phyloP scores from a whole-genome alignment of 2,888 invertebrate genomes.

The Athalia circularis region DNA sequence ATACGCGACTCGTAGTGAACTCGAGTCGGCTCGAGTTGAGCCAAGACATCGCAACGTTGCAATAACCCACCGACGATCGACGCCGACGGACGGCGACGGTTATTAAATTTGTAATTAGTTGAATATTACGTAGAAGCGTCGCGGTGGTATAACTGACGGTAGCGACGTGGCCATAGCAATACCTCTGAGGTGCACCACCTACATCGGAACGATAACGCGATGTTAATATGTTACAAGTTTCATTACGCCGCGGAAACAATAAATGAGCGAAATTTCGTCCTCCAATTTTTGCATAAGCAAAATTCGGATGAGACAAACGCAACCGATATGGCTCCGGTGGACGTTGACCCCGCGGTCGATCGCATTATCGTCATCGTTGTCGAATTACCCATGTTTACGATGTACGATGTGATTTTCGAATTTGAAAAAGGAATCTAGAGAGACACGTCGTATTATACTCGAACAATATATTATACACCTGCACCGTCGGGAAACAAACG shows the following conservation, averaged over 20 bases:
- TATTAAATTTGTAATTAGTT: slow-evolving; percentile 72
- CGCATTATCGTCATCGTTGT: too few relatives aligned
- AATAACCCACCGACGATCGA: slow-evolving; percentile 64
- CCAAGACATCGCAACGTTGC: slow-evolving; percentile 60
- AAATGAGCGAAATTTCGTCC: neutral
- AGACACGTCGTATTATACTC: too few relatives aligned
- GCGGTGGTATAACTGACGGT: slow-evolving; percentile 21
- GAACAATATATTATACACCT: too few relatives aligned
- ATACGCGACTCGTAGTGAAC: neutral
- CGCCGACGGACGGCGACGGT: slow-evolving; percentile 53
- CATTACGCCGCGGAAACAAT: slow-evolving; percentile 58
- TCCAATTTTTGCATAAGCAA: neutral
- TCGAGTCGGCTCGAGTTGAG: slow-evolving; percentile 52
- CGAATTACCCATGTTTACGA: too few relatives aligned
- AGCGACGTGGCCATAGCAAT: slow-evolving; percentile 4
- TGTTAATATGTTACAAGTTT: slow-evolving; percentile 67
- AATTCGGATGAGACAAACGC: neutral
- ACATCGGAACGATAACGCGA: neutral
- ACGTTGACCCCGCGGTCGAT: too few relatives aligned
- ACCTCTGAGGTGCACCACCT: too few relatives aligned
- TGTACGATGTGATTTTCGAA: too few relatives aligned
- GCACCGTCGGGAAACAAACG: too few relatives aligned
- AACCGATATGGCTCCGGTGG: too few relatives aligned
- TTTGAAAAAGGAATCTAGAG: too few relatives aligned
- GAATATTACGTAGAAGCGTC: slow-evolving; percentile 66